phyloP scores from a whole-genome alignment of 2,113 vertebrate species.

The Muntiacus reevesi region DNA sequence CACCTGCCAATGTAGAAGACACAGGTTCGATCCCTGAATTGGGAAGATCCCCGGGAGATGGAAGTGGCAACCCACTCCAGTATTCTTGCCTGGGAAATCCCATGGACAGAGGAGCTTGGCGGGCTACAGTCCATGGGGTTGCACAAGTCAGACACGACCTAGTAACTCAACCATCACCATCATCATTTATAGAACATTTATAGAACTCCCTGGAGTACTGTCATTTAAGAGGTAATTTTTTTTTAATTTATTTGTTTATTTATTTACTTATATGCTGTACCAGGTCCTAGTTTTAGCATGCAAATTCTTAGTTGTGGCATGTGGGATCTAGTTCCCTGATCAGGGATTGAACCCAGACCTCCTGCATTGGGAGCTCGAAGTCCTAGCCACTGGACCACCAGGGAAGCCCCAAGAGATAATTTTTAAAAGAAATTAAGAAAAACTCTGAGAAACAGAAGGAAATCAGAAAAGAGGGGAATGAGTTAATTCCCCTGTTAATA shows the following conservation, averaged over 20 bases:
- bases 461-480: background rate
- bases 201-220: background rate
- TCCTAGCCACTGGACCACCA: background rate
- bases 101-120: background rate
- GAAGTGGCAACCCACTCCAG: background rate
- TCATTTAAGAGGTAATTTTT: background rate
- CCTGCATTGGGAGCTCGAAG: background rate
- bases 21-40: background rate
- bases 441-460: background rate
- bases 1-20: background rate
- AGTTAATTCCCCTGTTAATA: background rate
- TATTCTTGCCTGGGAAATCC: background rate
- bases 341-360: background rate
- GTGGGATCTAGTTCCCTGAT: background rate
- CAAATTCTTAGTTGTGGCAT: background rate
- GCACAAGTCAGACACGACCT: background rate
- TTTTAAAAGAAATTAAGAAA: constrained; percentile 13
- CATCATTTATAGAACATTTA: background rate
- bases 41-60: background rate
- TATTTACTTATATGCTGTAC: background rate
- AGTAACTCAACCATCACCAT: background rate
- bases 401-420: background rate
- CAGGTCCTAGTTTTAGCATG: background rate
- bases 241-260: background rate
- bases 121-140: background rate